Base-by-base conservation (phyloP, 2,113 vertebrate genomes). In the Misgurnus anguillicaudatus region DNA sequence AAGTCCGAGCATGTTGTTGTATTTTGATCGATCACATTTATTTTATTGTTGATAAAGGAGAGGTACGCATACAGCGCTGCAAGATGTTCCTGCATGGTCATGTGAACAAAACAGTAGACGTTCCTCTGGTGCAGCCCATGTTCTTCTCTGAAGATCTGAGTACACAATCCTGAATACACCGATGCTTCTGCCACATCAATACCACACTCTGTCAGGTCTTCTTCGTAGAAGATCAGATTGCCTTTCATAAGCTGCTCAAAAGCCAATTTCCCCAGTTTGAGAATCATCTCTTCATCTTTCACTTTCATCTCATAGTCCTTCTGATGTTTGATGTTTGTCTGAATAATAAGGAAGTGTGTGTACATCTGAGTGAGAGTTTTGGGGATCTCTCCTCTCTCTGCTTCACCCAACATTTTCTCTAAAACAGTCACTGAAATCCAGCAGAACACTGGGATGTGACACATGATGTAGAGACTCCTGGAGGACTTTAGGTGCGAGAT, bases 11-110 rank as follows among this genome's bases (percentile, higher is more conserved):
- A 31, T 68, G 47, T 1, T 41, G 53, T 31, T 31, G 17, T 57
- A 4, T 13, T 38, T 41, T 68, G 65, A 24, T 36, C 51, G 48
- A 68, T 7, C 51, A 31, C 9, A 47, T 45, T 77, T 2, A 38
- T 38, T 0, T 65, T 77, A 13, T 65, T 13, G 16, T 31, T 66
- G 11, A 2, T 45, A 8, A 68, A 68, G 0, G 53, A 5, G 1
- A 47, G 8, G 7, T 68, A 9, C 19, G 61, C 76, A 42, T 69
- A 78, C 17, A 78, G 3, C 4, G 65, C 76, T 31, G 76, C 76
- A 0, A 78, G 76, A 78, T 68, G 67, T 45, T 78, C 76, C 14
- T 78, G 76, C 17, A 78, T 69, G 38, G 17, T 78, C 0, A 78
- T 53, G 0, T 78, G 76, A 66, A 78, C 65, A 61, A 78, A 69